Evolutionary conservation across 1,140 invertebrate species (phyloP), one percentile per base, ranked within the genome.

Genomic region (Pygmarrhopalites habei): DNA sequence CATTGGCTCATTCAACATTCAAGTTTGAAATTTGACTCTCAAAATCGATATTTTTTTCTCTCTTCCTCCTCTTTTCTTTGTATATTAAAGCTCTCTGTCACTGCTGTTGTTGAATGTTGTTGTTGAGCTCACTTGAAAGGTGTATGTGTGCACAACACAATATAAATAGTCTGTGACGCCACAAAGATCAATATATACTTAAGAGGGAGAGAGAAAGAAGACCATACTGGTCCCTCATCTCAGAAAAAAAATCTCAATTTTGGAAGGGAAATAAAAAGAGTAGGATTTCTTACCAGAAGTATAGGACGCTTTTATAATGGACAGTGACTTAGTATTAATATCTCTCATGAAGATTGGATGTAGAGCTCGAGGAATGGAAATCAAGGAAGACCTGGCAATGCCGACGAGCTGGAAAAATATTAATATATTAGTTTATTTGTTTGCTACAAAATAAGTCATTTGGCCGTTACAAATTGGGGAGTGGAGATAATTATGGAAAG

Each of bases 361-460:
- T 2, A 75, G 62, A 43, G 73, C 69, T 56, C 73, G 67, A 29
- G 73, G 71, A 49, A 74, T 72, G 32, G 71, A 72, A 60, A 73
- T 69, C 21, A 75, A 61, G 1, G 74, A 75, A 14, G 73, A 72
- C 32, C 72, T 49, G 59, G 72, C 71, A n/a, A 75, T 73, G 15
- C 66, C 69, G 12, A 74, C 73, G 39, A 74, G 62, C 74, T 75
- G 65, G 4, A 59, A 67, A n/a, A n/a, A n/a, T n/a, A n/a, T n/a
- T n/a, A n/a, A n/a, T n/a, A n/a, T n/a, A n/a, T n/a, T n/a, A n/a
- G n/a, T n/a, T n/a, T n/a, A n/a, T n/a, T n/a, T n/a, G n/a, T n/a
- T n/a, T n/a, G n/a, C n/a, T n/a, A n/a, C n/a, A n/a, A n/a, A n/a
- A n/a, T n/a, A n/a, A n/a, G n/a, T n/a, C n/a, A n/a, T n/a, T n/a